Base-by-base conservation (phyloP, 1,140 invertebrate genomes). In the Drosophila navojoa region DNA sequence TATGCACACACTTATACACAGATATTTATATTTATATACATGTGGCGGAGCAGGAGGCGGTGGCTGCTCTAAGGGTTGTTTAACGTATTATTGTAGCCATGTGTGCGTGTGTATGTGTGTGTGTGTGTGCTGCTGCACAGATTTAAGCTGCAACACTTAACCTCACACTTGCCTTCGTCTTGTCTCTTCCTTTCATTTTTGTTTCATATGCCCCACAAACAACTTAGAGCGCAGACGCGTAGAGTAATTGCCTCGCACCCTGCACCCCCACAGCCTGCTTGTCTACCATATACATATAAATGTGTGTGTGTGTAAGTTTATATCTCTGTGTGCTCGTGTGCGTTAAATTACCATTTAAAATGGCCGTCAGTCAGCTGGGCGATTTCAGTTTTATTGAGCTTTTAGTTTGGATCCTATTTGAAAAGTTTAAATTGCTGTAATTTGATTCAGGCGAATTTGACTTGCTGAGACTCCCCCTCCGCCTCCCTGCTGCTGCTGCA, bases 331-430 rank as follows among this genome's bases (percentile, higher is more conserved):
- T 52, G 63, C 42, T 49, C 63, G 81, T 70, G 68, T 70, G 76
- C 53, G 72, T 84, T 79, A 76, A 89, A 81, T 90, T 87, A 89
- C 89, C 89, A 89, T 90, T 89, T 87, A 90, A 90, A 90, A 90
- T 90, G 87, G 87, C 89, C 90, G 87, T 90, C 87, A 81, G 87
- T 84, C 80, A 75, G 84, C 71, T 78, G 79, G 57, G 68, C 84
- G 75, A 90, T 89, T 90, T 75, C 73, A 68, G 67, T 90, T 81
- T 90, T 89, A 90, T 90, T 89, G 85, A 90, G 85, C 85, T 84
- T 81, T 84, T 85, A 89, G 85, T 90, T 85, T 77, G 82, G 62
- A 90, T 81, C 79, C 79, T 80, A 89, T 87, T 89, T 84, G 69
- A 60, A 82, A 87, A 89, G 84, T 89, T 89, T 89, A 89, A 89